These are phyloP conservation scores for Heliothis virescens DNA, from an alignment of 1,140 invertebrate genomes.

Conservation along the genomic window DNA sequence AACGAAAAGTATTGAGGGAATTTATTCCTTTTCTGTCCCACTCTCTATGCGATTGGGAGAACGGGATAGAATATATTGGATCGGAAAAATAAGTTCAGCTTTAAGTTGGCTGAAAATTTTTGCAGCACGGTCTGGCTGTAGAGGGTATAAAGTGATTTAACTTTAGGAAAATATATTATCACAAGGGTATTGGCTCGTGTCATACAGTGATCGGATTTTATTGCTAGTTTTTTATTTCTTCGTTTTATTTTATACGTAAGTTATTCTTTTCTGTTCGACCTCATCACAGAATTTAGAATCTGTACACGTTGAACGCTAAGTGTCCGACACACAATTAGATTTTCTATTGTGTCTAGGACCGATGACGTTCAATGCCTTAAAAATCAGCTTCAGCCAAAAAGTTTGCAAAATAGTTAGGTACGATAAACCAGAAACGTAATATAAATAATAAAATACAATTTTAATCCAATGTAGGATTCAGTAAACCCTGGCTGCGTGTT, in stretches of 20 bases:
- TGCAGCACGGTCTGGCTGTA: conserved; percentile 20
- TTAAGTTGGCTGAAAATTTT: conserved; percentile 37
- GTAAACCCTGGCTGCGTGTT: conserved; percentile 1
- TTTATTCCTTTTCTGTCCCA: conserved; percentile 43
- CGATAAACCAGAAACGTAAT: not conserved
- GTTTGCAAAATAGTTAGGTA: too few relatives aligned
- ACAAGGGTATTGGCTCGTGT: conserved; percentile 28
- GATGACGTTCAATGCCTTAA: too few relatives aligned
- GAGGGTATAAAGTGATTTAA: conserved; percentile 38
- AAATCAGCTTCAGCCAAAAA: too few relatives aligned
- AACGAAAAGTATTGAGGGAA: conserved; percentile 47
- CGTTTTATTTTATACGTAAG: not conserved
- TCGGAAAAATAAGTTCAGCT: conserved; percentile 39
- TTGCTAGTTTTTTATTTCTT: not conserved
- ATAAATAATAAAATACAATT: not conserved
- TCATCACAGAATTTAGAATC: too few relatives aligned
- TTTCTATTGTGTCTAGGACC: too few relatives aligned
- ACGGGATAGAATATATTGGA: conserved; percentile 17
- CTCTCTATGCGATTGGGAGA: conserved; percentile 10
- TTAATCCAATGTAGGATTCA: not conserved
- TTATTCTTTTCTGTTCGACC: too few relatives aligned
- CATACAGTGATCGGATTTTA: conserved; percentile 28
- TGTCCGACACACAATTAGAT: too few relatives aligned
- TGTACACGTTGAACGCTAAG: too few relatives aligned
- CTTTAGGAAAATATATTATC: conserved; percentile 33